Base-by-base conservation (phyloP, 2,113 vertebrate species). In the Festucalex cinctus region DNA sequence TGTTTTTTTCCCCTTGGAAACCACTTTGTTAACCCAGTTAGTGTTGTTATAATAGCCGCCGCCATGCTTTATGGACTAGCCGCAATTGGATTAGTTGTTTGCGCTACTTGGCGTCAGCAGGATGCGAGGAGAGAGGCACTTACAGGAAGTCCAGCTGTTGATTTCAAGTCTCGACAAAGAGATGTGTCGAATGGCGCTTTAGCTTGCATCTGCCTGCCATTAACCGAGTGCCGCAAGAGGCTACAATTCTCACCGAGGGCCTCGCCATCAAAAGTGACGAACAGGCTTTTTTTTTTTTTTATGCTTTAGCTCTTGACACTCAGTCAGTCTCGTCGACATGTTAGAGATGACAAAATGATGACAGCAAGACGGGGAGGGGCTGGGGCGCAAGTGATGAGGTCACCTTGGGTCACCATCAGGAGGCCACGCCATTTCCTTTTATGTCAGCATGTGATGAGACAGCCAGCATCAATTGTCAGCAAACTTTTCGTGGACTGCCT, bases 71-170 rank as follows among this genome's bases (percentile, higher is more conserved):
- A 92, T 93, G 88, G 86, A 91, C 92, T 94, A 80, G 81, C 82
- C 92, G 86, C 90, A 94, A 95, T 95, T 93, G 91, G 93, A 93
- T 92, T 92, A 91, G 92, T 94, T 93, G 91, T 93, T 86, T 93
- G 90, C 90, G 82, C 86, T 89, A 89, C 82, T 86, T 86, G 75
- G 84, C 85, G 75, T 78, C 68, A 46, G 74, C 84, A 81, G 87
- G 89, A 86, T 86, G 82, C 69, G 84, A 65, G 41, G 13, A 65
- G 39, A 22, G 65, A 93, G 82, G 84, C 88, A 89, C 88, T 91
- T 88, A 89, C 88, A 92, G 93, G 93, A 94, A 95, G 94, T 92
- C 90, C 77, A 76, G 83, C 82, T 91, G 91, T 91, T 94, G 94
- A 95, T 95, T 94, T 93, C 90, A 83, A 93, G 93, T 94, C 92